A percentile compares a stretch with the other conserved stretches of the same genome.
These are phyloP conservation scores for Bradypus variegatus DNA, from an alignment of 2,797 vertebrate species.

Conservation along the genomic window DNA sequence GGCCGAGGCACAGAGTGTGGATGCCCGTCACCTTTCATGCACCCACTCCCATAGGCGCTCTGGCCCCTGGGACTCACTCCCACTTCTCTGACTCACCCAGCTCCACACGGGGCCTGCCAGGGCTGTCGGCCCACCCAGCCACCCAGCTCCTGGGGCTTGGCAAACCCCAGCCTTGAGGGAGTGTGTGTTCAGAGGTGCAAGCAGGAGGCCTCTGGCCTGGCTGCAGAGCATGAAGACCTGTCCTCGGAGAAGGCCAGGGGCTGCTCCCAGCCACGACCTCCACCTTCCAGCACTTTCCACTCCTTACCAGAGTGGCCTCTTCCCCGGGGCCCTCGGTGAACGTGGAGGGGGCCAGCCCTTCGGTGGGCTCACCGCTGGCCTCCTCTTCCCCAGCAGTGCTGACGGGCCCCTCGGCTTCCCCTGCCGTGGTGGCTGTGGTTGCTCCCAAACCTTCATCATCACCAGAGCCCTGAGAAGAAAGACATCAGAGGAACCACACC, in stretches of 20 bases:
- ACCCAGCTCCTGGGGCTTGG: not conserved
- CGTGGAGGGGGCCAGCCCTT: not conserved
- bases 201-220: not conserved
- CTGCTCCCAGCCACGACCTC: not conserved
- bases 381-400: not conserved
- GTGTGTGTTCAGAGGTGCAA: not conserved
- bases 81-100: not conserved
- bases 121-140: not conserved
- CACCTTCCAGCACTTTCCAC: not conserved
- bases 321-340: not conserved
- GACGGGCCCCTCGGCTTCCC: not conserved
- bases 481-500: not conserved
- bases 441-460: constrained; percentile 9
- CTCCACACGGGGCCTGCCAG: not conserved
- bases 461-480: constrained; percentile 26
- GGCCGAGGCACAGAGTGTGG: no score
- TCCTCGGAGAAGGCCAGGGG: not conserved
- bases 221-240: not conserved
- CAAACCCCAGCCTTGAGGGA: not conserved
- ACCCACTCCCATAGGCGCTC: not conserved
- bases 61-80: not conserved
- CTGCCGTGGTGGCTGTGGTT: not conserved
- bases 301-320: constrained; percentile 44
- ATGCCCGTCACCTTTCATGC: not conserved
- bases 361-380: not conserved